A percentile compares a stretch with the other conserved stretches of the same genome.
Evolutionary conservation across 92 coral and sea anemone genomes (phyloP).

Genomic region (Epizoanthus ramosus): DNA sequence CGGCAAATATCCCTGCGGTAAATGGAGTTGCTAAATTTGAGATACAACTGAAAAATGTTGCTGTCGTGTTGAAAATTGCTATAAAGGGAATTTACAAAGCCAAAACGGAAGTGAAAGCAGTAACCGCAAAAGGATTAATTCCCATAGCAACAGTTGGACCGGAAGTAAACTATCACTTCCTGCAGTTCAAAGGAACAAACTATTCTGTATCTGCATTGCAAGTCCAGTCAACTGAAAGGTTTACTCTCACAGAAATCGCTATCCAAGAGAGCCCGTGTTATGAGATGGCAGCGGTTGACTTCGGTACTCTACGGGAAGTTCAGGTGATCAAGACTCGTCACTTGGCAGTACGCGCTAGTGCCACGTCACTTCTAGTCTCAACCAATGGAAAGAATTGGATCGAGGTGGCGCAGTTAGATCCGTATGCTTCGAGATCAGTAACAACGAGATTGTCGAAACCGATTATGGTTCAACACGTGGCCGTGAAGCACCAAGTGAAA

Average conservation of each 20-base stretch:
- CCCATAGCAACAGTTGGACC: constrained; percentile 2
- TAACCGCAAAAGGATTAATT: neutral
- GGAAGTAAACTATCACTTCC: constrained; percentile 1
- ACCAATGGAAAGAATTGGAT: constrained; percentile 22
- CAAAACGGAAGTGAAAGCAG: neutral
- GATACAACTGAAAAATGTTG: neutral
- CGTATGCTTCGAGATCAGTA: constrained; percentile 3
- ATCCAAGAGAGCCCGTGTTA: constrained; percentile 15
- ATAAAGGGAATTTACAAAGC: neutral
- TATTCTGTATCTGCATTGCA: neutral
- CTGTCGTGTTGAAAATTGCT: neutral
- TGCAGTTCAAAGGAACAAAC: neutral
- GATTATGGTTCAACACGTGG: constrained; percentile 6
- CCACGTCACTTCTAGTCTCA: constrained; percentile 22
- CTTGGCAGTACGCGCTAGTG: constrained; percentile 5
- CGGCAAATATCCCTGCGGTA: neutral
- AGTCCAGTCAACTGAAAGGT: neutral
- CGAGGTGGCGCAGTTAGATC: constrained; percentile 16
- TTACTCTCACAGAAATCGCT: constrained; percentile 2
- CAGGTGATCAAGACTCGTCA: constrained; percentile 21
- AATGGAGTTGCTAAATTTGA: constrained; percentile 7
- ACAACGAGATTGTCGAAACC: constrained; percentile 12
- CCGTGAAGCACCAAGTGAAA: constrained; percentile 20
- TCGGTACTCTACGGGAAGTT: constrained; percentile 16
- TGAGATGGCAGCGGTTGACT: constrained; percentile 35